Evolutionary conservation across 2,888 invertebrate genomes (phyloP), one percentile per base, ranked within the genome.

Genomic region (Alloplasta piceator): DNA sequence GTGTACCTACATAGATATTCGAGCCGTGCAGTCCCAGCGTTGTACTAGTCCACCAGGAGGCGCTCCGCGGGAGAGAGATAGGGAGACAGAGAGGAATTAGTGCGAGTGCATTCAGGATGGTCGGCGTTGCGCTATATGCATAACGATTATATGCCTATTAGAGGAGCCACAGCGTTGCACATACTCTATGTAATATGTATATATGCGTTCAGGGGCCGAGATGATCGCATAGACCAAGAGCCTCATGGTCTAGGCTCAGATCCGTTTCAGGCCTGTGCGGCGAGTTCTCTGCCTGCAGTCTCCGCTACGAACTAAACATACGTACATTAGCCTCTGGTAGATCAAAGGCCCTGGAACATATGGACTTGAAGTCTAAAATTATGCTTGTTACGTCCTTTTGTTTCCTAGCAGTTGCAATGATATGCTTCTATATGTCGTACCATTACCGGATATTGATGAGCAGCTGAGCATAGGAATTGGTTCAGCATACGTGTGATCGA

Each of bases 101-200:
- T 79, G 78, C 82, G 82, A 75, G 72, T 78, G 72, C 74, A 63
- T 78, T 64, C 82, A 82, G 14, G 26, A 77, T 82, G 73, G 66
- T 83, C 71, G 73, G 63, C 60, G 82, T 85, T 60, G 41, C 82
- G 82, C 86, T 86, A 85, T 89, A 89, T 89, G 91, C 90, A 89
- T 90, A 90, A 90, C 90, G 91, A 91, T 91, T 91, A 91, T 91
- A 91, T 91, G 90, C 91, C 91, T 91, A 91, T 91, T 91, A 91
- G 90, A 88, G 89, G 85, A 90, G 88, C 63, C 85, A 87, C 87
- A 86, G 85, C 83, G 83, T 85, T 86, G 86, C 80, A 78, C 84
- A 85, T 82, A 82, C 26, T 26, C 26, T 26, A 26, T 26, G 26
- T 26, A 26, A 26, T 26, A 26, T 26, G 56, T 73, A 26, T 68